Evolutionary conservation across 2,113 vertebrate species (phyloP), one percentile per base, ranked within the genome.

Genomic region (Ctenodactylus gundi): DNA sequence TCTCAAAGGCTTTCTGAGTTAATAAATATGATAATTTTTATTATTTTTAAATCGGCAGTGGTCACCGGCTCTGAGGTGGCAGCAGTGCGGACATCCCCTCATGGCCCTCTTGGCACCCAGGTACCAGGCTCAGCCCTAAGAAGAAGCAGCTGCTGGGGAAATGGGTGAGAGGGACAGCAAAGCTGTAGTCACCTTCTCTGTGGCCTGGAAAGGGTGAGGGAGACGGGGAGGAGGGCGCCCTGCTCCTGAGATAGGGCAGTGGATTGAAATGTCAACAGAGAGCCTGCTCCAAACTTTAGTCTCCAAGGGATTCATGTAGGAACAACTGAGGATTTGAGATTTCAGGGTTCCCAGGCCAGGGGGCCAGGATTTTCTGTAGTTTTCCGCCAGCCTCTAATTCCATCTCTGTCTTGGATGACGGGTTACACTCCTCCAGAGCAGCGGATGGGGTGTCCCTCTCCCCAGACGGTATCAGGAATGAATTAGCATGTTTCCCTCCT

Each of bases 401-500:
- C 95, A 85, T 75, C 91, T 83, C 82, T 68, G 92, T 91, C 96
- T 95, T 95, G 41, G 90, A 88, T 92, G 95, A 91, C 36, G 2
- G 91, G 91, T 93, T 83, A 83, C 34, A 65, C 84, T n/a, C 17
- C 51, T 91, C 77, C 0, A n/a, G 44, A 87, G 91, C 65, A 29
- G 84, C 53, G n/a, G 60, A 0, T 13, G 88, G 92, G 77, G 85
- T 83, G 92, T 91, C 78, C 86, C 25, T 93, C 86, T 76, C 27
- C 25, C 84, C 89, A 96, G 85, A 73, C 23, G 1, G 97, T 98
- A 97, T 97, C 85, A 94, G 96, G 97, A 97, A 92, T 90, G 97
- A 98, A 97, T 98, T 97, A 97, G 97, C 97, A 98, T 95, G 97
- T 97, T 98, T 98, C 90, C 31, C 97, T 98, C 97, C 97, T 96